Percentiles rank a stretch among this genome's conserved stretches.
Conservation (phyloP, 1,140 invertebrate species). For the Diabrotica undecimpunctata region DNA sequence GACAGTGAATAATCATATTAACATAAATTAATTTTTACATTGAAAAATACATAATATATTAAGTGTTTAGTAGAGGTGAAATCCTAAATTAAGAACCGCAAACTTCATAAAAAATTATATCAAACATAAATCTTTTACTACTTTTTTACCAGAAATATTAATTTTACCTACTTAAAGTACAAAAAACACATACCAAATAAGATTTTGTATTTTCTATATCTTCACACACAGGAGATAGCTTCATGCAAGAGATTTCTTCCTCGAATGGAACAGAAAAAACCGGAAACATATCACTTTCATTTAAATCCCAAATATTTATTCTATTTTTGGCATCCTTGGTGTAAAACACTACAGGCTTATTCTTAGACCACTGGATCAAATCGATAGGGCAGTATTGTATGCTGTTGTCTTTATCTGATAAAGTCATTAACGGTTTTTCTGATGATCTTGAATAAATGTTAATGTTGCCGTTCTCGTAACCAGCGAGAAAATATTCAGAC, state of each 20-base stretch:
- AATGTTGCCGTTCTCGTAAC: conserved; percentile 40
- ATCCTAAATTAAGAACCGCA: too few species aligned
- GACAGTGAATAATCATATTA: too few species aligned
- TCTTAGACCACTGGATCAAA: conserved; percentile 41
- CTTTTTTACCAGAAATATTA: too few species aligned
- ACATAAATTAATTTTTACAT: too few species aligned
- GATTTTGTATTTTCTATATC: conserved; percentile 23
- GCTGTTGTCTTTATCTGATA: conserved; percentile 34
- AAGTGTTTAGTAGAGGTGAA: too few species aligned
- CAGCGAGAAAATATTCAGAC: conserved; percentile 38
- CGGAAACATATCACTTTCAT: conserved; percentile 41
- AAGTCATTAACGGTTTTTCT: conserved; percentile 38
- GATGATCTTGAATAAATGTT: conserved; percentile 32
- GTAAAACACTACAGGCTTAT: conserved; percentile 43
- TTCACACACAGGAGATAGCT: conserved; percentile 30
- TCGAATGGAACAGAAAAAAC: conserved; percentile 37
- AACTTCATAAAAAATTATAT: too few species aligned
- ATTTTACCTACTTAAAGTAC: too few species aligned
- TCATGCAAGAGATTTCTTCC: conserved; percentile 37
- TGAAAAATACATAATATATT: too few species aligned
- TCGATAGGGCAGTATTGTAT: conserved; percentile 26
- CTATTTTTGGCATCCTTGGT: conserved; percentile 37
- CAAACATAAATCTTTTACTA: too few species aligned
- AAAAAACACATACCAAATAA: conserved; percentile 40
- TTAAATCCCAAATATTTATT: conserved; percentile 44